phyloP scores from a whole-genome alignment of 2,113 vertebrate species.

The Theristicus caerulescens region DNA sequence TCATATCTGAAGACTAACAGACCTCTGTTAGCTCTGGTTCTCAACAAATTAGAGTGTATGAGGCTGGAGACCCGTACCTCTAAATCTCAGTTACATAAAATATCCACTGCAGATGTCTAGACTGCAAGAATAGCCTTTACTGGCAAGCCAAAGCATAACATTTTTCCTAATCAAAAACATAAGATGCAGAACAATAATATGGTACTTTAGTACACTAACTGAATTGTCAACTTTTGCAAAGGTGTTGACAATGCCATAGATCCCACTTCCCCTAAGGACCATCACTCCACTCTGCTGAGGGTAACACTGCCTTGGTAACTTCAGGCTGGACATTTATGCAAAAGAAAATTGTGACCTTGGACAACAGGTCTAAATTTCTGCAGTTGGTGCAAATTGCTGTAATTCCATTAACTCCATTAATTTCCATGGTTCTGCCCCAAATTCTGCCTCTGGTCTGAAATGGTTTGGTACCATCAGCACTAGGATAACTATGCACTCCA shows the following conservation, averaged over 20 bases:
- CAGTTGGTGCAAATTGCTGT: background rate
- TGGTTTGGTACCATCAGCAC: background rate
- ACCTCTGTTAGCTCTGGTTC: background rate
- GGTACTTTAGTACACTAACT: background rate
- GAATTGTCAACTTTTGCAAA: background rate
- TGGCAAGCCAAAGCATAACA: background rate
- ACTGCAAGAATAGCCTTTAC: background rate
- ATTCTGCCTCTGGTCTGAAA: background rate
- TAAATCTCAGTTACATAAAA: background rate
- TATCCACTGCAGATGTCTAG: background rate
- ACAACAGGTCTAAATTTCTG: background rate
- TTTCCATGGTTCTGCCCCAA: background rate
- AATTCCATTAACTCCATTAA: background rate
- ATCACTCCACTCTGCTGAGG: background rate
- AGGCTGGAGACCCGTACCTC: background rate
- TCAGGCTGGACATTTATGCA: background rate
- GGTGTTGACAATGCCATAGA: background rate
- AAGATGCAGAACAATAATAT: background rate
- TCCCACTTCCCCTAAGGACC: background rate
- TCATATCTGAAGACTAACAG: conserved; percentile 19
- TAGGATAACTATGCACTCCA: background rate
- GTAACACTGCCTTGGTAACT: background rate
- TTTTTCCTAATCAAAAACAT: background rate
- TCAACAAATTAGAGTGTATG: background rate
- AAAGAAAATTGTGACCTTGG: background rate